These are phyloP conservation scores for Megaleporinus macrocephalus DNA, from an alignment of 2,113 vertebrate genomes.

Conservation along the genomic window DNA sequence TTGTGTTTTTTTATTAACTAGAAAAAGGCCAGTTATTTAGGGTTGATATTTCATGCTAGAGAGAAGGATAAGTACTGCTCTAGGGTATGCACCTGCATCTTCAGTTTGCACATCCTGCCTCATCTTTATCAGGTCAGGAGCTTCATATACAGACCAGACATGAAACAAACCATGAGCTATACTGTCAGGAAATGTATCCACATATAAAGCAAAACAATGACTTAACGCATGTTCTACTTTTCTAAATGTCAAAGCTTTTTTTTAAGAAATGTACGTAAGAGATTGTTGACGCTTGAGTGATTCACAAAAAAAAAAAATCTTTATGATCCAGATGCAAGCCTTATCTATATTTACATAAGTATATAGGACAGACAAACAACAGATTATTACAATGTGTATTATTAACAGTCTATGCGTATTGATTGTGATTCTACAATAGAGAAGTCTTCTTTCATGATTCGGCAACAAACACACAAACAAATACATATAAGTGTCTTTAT, in stretches of 20 bases:
- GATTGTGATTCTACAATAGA: too few relatives aligned
- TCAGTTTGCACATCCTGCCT: conserved; percentile 27
- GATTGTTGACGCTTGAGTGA: conserved; percentile 76
- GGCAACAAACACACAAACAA: background rate
- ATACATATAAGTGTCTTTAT: background rate
- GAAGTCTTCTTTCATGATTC: too few relatives aligned
- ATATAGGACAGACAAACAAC: too few relatives aligned
- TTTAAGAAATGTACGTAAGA: conserved; percentile 74
- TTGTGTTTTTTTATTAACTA: conserved; percentile 14
- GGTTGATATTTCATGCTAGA: conserved; percentile 57
- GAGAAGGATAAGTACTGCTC: conserved; percentile 52
- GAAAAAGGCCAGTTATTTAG: conserved; percentile 30
- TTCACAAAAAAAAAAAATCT: conserved; percentile 78
- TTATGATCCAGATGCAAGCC: conserved; percentile 43
- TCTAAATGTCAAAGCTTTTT: conserved; percentile 78
- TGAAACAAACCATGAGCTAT: conserved; percentile 32
- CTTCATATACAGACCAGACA: conserved; percentile 28
- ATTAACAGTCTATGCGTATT: too few relatives aligned
- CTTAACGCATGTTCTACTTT: conserved; percentile 69
- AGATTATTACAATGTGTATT: too few relatives aligned
- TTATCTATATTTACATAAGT: too few relatives aligned
- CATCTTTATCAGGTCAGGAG: conserved; percentile 32
- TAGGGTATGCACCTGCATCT: conserved; percentile 48
- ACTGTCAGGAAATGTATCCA: conserved; percentile 64
- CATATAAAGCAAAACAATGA: conserved; percentile 67